Percentiles rank a stretch among this genome's conserved stretches.
These are phyloP conservation scores for Drosophila kanapiae DNA, from an alignment of 1,140 invertebrate species.

Conservation along the genomic window DNA sequence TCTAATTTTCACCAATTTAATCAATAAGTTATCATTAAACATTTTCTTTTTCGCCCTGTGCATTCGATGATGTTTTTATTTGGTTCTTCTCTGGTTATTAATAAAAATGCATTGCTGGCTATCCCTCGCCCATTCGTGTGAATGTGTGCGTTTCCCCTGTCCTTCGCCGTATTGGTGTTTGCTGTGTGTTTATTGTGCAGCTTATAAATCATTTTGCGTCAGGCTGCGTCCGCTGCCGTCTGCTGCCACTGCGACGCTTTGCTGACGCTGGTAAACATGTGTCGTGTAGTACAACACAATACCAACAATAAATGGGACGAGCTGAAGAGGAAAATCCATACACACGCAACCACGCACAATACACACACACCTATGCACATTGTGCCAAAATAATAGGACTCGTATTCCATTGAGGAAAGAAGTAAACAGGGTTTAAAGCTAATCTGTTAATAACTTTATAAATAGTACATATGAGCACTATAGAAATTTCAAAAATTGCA, in stretches of 20 bases:
- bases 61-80: conserved; percentile 32
- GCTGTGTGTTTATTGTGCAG: conserved; percentile 56
- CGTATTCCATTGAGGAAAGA: neutral
- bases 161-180: conserved; percentile 20
- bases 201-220: conserved; percentile 78
- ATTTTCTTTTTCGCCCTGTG: neutral
- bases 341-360: conserved; percentile 4
- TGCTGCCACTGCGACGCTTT: conserved; percentile 69
- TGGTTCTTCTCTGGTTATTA: conserved; percentile 44
- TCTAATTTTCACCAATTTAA: neutral
- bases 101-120: conserved; percentile 58
- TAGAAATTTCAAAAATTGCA: neutral
- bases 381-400: conserved; percentile 2
- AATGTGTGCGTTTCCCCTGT: conserved; percentile 8
- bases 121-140: conserved; percentile 8
- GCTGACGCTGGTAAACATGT: conserved; percentile 77
- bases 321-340: conserved; percentile 25
- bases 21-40: neutral
- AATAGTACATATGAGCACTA: neutral
- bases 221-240: conserved; percentile 63
- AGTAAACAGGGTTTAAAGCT: neutral
- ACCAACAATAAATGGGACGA: conserved; percentile 13
- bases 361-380: neutral
- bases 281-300: conserved; percentile 34
- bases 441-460: neutral